Conservation (phyloP, 2,113 vertebrate genomes). For the Ariopsis seemanni region DNA sequence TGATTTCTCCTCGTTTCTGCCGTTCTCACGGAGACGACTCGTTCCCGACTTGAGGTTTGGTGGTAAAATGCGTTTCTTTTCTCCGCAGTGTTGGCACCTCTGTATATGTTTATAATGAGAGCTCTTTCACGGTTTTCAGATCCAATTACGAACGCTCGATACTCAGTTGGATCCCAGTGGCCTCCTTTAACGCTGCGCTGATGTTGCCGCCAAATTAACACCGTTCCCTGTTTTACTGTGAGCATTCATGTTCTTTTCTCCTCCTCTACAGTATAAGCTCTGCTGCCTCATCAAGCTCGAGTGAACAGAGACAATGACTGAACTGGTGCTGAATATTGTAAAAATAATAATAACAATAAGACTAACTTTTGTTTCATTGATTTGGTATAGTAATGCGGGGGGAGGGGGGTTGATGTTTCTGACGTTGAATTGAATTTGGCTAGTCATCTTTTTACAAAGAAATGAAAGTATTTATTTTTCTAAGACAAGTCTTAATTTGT, state of each 20-base stretch:
- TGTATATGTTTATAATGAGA: background rate
- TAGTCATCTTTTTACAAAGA: slow-evolving; percentile 45
- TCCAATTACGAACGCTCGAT: background rate
- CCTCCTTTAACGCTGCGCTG: background rate
- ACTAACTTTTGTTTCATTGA: background rate
- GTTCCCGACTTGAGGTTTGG: background rate
- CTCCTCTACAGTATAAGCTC: background rate
- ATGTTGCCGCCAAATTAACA: background rate
- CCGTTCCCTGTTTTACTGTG: background rate
- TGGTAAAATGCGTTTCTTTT: background rate
- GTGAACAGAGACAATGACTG: slow-evolving; percentile 24
- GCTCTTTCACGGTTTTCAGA: no score
- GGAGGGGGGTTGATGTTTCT: slow-evolving; percentile 10
- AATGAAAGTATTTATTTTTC: slow-evolving; percentile 55
- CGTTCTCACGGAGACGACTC: background rate
- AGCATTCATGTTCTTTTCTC: background rate
- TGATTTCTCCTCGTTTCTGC: background rate
- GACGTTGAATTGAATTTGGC: slow-evolving; percentile 31
- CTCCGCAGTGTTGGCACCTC: background rate
- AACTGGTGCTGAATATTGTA: slow-evolving; percentile 41
- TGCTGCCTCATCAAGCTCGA: slow-evolving; percentile 20
- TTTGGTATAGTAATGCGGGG: background rate
- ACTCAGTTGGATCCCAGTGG: background rate
- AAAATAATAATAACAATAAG: background rate
- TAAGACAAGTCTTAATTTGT: slow-evolving; percentile 35